A percentile compares a stretch with the other conserved stretches of the same genome.
phyloP scores from a whole-genome alignment of 2,888 invertebrate genomes.

The Galeruca laticollis region DNA sequence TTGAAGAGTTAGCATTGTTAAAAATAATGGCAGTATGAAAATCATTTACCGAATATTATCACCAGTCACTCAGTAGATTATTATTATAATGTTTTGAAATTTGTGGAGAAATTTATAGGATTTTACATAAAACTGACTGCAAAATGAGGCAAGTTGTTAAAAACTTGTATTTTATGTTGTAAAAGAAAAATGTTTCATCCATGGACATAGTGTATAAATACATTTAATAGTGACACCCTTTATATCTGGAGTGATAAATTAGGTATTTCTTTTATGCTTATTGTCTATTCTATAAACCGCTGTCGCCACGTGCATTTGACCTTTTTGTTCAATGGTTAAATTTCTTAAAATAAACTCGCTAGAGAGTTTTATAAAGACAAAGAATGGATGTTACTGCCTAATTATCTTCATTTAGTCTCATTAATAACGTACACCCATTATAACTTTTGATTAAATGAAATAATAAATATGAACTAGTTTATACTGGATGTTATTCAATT shows the following conservation, averaged over 20 bases:
- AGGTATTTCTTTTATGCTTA: conserved; percentile 1
- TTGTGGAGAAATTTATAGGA: no score
- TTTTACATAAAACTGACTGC: no score
- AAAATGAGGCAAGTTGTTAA: no score
- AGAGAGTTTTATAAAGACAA: conserved; percentile 29
- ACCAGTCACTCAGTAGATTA: no score
- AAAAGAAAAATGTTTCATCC: no score
- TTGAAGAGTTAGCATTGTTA: no score
- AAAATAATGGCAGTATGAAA: no score
- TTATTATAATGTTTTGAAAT: no score
- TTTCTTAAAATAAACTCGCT: conserved; percentile 34
- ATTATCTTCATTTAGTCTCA: conserved; percentile 38
- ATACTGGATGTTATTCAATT: conserved; percentile 36
- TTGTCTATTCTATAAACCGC: conserved; percentile 3
- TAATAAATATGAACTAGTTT: conserved; percentile 39
- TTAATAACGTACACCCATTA: conserved; percentile 33
- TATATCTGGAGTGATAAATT: not conserved
- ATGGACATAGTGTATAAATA: no score
- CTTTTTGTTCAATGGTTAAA: conserved; percentile 31
- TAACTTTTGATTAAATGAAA: conserved; percentile 28
- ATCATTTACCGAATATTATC: no score
- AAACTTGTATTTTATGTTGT: no score
- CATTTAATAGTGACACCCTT: not conserved
- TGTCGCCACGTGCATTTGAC: conserved; percentile 31
- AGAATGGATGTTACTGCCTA: conserved; percentile 30